Evolutionary conservation across 2,888 invertebrate genomes (phyloP), one percentile per base, ranked within the genome.

Genomic region (Agrilus mali): DNA sequence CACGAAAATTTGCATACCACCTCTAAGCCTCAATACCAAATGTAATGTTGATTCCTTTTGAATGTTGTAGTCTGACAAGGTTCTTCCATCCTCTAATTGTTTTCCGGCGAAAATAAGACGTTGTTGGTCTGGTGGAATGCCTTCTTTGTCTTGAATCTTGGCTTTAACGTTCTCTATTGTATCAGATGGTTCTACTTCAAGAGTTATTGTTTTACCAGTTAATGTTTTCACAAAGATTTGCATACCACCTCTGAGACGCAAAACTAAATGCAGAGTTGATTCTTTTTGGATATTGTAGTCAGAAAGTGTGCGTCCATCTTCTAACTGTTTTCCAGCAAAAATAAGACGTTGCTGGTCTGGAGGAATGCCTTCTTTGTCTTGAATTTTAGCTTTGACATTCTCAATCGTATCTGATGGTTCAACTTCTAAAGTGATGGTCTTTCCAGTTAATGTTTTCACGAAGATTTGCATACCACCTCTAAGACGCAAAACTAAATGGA

Each of bases 361-460:
- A 1, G 89, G 88, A 55, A 89, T 88, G 41, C 89, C 89, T 64
- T 89, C 89, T 66, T 89, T 90, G 55, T 89, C 87, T 61, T 89
- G 87, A 55, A 89, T 88, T 64, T 89, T 89, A 0, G 86, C 85
- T 64, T 93, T 93, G 13, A 93, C 90, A 78, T 93, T 92, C 70
- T 93, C 92, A 57, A 93, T 92, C 7, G 88, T 86, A 63, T 93
- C 90, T 1, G 87, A 86, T 40, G 90, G 84, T 55, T 78, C 77
- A 1, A 73, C 72, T 56, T 73, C 72, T 1, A 73, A 49, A 0
- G 74, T 73, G 51, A 74, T 76, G 16, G 75, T 75, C 55, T 76
- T 75, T 4, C 75, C 74, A n/a, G 74, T 75, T 13, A 75, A 53
- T 0, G 75, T 74, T 51, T 75, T 75, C 2, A 69, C 73, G 61